These are phyloP conservation scores for Tachystola acroxantha DNA, from an alignment of 2,888 invertebrate species.

Conservation along the genomic window DNA sequence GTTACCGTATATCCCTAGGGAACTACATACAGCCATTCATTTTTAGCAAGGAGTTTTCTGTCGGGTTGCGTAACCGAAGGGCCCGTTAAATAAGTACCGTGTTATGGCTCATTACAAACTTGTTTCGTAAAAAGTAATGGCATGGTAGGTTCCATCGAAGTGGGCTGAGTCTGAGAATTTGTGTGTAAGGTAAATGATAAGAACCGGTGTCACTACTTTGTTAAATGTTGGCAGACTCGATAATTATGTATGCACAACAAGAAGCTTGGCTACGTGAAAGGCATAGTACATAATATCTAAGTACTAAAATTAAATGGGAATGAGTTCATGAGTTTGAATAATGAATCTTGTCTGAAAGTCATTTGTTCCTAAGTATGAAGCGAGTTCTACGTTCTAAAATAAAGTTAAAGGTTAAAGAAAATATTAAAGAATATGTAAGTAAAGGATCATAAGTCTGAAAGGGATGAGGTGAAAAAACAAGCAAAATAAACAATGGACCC, in stretches of 20 bases:
- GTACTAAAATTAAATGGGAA: not conserved
- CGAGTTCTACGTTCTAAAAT: no score
- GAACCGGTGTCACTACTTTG: constrained; percentile 9
- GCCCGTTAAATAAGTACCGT: constrained; percentile 39
- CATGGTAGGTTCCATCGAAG: constrained; percentile 29
- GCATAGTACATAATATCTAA: not conserved
- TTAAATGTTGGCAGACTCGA: not conserved
- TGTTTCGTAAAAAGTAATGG: constrained; percentile 35
- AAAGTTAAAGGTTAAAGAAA: no score
- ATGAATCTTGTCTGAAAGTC: not conserved
- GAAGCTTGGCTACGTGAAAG: not conserved
- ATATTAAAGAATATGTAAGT: not conserved
- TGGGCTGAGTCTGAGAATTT: constrained; percentile 1
- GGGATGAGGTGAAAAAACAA: constrained; percentile 39
- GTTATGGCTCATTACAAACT: constrained; percentile 32
- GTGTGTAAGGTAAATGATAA: constrained; percentile 6
- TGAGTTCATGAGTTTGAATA: not conserved
- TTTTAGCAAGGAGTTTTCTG: constrained; percentile 32
- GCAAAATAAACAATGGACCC: constrained; percentile 51
- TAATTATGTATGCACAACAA: not conserved
- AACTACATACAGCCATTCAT: constrained; percentile 36
- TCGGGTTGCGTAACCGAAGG: constrained; percentile 27
- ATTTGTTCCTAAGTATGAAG: no score
- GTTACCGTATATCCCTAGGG: constrained; percentile 26
- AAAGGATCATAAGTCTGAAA: constrained; percentile 21